phyloP scores from a whole-genome alignment of 2,888 invertebrate genomes.

The Habroteleia sp. region DNA sequence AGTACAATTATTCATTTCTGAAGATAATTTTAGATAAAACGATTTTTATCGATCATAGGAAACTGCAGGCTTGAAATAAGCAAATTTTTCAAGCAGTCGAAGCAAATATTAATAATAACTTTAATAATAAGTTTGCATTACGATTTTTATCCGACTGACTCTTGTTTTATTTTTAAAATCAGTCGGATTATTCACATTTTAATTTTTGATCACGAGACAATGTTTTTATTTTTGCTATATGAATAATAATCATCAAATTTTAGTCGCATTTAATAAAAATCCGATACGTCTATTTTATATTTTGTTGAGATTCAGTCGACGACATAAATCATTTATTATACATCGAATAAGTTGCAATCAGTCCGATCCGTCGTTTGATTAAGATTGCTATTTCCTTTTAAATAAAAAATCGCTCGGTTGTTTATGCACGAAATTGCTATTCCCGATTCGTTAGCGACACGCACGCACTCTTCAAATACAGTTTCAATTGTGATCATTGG shows the following conservation, averaged over 20 bases:
- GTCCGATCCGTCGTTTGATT: constrained; percentile 30
- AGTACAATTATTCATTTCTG: no score
- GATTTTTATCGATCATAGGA: no score
- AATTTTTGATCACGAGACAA: constrained; percentile 44
- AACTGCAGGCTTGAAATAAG: no score
- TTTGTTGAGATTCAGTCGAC: constrained; percentile 32
- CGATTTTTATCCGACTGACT: constrained; percentile 18
- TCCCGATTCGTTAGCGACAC: constrained; percentile 4
- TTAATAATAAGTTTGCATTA: no score
- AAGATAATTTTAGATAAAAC: no score
- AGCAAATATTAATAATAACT: no score
- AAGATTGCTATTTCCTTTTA: constrained; percentile 49
- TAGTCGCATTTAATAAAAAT: constrained; percentile 55
- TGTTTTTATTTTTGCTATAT: constrained; percentile 56
- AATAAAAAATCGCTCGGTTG: constrained; percentile 38
- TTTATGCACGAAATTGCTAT: constrained; percentile 23
- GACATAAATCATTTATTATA: constrained; percentile 50
- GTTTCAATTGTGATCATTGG: background rate
- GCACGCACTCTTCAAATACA: no score
- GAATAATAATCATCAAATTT: constrained; percentile 59
- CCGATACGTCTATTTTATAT: constrained; percentile 59
- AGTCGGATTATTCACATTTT: constrained; percentile 16
- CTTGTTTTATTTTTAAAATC: constrained; percentile 37
- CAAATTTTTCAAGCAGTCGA: no score
- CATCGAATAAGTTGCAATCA: constrained; percentile 27